Base-by-base conservation (phyloP, 1,140 invertebrate species). In the Macrocentrus cingulum region DNA sequence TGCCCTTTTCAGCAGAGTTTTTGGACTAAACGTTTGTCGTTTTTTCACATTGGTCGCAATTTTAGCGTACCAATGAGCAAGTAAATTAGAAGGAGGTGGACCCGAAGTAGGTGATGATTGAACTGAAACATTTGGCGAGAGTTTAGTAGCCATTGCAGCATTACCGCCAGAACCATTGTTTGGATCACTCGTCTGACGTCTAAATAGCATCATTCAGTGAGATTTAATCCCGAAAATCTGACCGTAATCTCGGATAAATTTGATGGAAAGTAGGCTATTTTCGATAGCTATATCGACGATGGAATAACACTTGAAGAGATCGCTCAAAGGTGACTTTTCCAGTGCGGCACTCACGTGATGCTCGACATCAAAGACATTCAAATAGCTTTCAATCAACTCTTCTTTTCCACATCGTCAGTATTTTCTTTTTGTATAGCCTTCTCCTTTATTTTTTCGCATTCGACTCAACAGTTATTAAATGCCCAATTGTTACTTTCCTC, bases 11-110 rank as follows among this genome's bases (percentile, higher is more conserved):
- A 79, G 65, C 50, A 80, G 63, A n/a, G 70, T 69, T 55, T 66
- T 78, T 3, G 79, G 71, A 16, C 77, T 77, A 46, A 79, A 72
- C 51, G 71, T 64, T 44, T 80, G 79, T 54, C 77, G 72, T 59
- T 71, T 75, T 55, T 77, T 81, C 20, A 82, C 77, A 62, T 77
- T 81, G 6, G 70, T 72, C 0, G 79, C 70, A 5, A 83, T 70
- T 52, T 73, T 77, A 7, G 80, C 69, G 64, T 82, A 83, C 81
- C 81, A 83, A 23, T 72, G 79, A 0, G 72, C 66, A 25, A 76
- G 59, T 1, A 76, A 68, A 11, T 69, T 69, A 25, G 56, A 58
- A 20, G 72, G 62, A 22, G 66, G 52, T 23, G 72, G 74, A 9
- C 74, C 70, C 49, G 78, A 74, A 23, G 71, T 69, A 6, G 76